Conservation (phyloP, 1,140 invertebrate genomes). For the Bombyx mandarina region DNA sequence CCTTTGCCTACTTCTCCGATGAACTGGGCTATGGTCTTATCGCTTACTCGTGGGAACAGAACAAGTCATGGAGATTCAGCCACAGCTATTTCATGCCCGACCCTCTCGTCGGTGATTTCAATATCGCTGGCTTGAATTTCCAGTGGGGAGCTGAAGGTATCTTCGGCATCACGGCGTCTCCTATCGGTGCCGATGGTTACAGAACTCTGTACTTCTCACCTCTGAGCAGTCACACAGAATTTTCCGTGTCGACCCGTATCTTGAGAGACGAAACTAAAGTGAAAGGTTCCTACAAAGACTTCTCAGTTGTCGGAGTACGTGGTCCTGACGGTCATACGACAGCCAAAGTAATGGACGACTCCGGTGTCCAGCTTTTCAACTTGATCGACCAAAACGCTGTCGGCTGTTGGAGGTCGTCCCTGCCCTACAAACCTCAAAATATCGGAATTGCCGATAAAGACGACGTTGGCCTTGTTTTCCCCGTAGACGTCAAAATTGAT, state of each 20-base stretch:
- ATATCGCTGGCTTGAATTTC: slow-evolving; percentile 84
- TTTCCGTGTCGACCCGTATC: slow-evolving; percentile 81
- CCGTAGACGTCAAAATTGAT: slow-evolving; percentile 83
- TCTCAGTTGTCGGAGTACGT: slow-evolving; percentile 77
- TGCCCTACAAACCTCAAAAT: slow-evolving; percentile 77
- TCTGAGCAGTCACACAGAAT: slow-evolving; percentile 81
- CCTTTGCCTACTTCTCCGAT: slow-evolving; percentile 85
- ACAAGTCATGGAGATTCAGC: slow-evolving; percentile 82
- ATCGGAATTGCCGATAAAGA: slow-evolving; percentile 82
- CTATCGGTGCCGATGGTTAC: slow-evolving; percentile 75
- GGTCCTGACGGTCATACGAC: slow-evolving; percentile 79
- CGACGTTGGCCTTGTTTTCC: slow-evolving; percentile 82
- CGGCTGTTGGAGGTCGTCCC: slow-evolving; percentile 83
- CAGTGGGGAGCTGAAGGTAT: slow-evolving; percentile 87
- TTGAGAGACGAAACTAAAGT: slow-evolving; percentile 77
- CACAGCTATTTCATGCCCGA: slow-evolving; percentile 86
- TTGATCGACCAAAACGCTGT: slow-evolving; percentile 85
- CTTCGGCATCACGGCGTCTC: slow-evolving; percentile 82
- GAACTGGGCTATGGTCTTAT: slow-evolving; percentile 86
- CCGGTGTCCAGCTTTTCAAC: slow-evolving; percentile 82
- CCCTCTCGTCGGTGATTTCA: slow-evolving; percentile 82
- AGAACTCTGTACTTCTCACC: slow-evolving; percentile 84
- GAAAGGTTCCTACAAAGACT: slow-evolving; percentile 79
- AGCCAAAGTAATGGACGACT: slow-evolving; percentile 78
- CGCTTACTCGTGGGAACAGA: slow-evolving; percentile 80